Percentiles rank a stretch among this genome's conserved stretches.
phyloP scores from a whole-genome alignment of 1,140 invertebrate species.

The Saccostrea glomerata region DNA sequence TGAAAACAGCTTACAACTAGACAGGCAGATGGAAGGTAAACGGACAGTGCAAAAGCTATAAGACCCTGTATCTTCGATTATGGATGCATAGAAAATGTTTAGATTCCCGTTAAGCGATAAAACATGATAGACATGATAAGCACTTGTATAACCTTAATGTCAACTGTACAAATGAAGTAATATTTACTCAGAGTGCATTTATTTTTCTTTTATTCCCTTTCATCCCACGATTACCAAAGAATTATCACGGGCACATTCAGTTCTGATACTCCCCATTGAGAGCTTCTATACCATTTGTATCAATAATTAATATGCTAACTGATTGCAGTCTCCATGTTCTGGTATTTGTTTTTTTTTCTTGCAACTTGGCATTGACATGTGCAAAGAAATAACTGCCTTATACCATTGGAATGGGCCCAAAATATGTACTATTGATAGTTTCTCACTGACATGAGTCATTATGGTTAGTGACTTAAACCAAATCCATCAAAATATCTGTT shows the following conservation, averaged over 20 bases:
- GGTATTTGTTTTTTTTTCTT: neutral
- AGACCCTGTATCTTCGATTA: too few species aligned
- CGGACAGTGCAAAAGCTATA: too few species aligned
- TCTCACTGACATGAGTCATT: constrained; percentile 23
- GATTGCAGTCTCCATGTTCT: neutral
- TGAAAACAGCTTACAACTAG: too few species aligned
- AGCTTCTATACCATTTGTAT: neutral
- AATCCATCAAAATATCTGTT: constrained; percentile 31
- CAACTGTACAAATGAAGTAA: neutral
- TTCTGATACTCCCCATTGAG: neutral
- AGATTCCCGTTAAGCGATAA: too few species aligned
- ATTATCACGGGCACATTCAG: neutral
- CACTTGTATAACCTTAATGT: neutral
- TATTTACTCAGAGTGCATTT: neutral
- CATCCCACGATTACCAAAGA: neutral
- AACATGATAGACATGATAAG: neutral
- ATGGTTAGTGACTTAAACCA: constrained; percentile 6
- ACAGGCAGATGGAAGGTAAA: too few species aligned
- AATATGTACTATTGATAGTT: neutral
- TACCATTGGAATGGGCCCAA: neutral
- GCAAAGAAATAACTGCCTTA: neutral
- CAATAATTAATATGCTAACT: constrained; percentile 22
- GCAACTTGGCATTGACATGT: neutral
- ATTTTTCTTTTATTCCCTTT: neutral
- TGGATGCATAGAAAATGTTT: too few species aligned